phyloP scores from a whole-genome alignment of 1,140 invertebrate species.

The Belonocnema kinseyi region DNA sequence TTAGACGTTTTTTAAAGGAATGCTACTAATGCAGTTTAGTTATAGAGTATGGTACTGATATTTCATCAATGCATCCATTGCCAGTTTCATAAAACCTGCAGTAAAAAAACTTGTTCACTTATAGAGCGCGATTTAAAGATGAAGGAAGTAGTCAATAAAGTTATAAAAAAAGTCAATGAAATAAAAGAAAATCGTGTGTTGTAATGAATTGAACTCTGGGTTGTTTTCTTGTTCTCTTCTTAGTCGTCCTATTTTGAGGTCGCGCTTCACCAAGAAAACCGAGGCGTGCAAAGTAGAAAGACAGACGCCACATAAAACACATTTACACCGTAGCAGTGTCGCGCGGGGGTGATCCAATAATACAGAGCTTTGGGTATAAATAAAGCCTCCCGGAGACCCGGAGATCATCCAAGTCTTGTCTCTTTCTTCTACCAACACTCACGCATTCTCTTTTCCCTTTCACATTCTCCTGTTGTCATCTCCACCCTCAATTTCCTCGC shows the following conservation, averaged over 20 bases:
- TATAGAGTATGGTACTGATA: too few relatives aligned
- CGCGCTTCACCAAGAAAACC: constrained; percentile 50
- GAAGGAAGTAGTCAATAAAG: too few relatives aligned
- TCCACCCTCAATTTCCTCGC: background rate
- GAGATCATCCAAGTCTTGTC: constrained; percentile 45
- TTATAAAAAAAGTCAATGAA: background rate
- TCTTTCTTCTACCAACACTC: constrained; percentile 33
- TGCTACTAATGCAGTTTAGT: too few relatives aligned
- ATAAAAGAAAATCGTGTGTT: background rate
- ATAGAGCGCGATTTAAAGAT: too few relatives aligned
- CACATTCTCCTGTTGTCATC: constrained; percentile 27
- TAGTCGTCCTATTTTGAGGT: constrained; percentile 53
- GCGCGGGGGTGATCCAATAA: constrained; percentile 61
- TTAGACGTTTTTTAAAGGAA: too few relatives aligned
- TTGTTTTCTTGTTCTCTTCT: background rate
- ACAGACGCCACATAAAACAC: constrained; percentile 47
- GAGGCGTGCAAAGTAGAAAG: constrained; percentile 48
- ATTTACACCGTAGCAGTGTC: constrained; percentile 53
- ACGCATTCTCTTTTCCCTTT: constrained; percentile 11
- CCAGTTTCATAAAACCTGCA: too few relatives aligned
- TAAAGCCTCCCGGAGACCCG: constrained; percentile 49
- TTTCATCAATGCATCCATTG: too few relatives aligned
- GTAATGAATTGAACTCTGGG: constrained; percentile 1
- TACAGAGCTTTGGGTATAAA: constrained; percentile 58
- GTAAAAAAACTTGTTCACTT: too few relatives aligned